Conservation (phyloP, 2,797 vertebrate genomes). For the Amazona finschi region DNA sequence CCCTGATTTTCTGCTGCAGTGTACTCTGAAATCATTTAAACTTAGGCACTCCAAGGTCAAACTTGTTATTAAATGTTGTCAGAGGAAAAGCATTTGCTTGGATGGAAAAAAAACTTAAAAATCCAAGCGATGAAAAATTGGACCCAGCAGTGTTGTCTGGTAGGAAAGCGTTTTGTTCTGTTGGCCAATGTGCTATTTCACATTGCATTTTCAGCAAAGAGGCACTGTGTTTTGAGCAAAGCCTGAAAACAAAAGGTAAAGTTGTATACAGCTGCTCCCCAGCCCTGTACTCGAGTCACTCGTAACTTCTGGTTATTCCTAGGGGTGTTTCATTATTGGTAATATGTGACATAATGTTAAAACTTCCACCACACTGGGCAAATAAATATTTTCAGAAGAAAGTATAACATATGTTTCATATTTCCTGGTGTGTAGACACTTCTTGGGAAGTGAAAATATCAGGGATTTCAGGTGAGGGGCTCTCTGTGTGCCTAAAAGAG, state of each 20-base stretch:
- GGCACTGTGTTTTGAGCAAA: background rate
- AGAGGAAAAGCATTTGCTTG: constrained; percentile 27
- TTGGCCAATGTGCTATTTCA: background rate
- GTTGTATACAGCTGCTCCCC: background rate
- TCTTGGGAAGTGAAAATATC: background rate
- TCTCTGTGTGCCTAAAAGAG: background rate
- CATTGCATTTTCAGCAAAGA: background rate
- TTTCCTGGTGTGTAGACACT: background rate
- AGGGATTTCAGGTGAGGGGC: background rate
- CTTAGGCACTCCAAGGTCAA: constrained; percentile 34
- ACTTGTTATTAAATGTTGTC: constrained; percentile 51
- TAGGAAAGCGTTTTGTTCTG: background rate
- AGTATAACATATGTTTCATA: background rate
- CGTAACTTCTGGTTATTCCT: background rate
- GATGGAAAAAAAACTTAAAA: background rate
- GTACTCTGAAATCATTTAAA: constrained; percentile 6
- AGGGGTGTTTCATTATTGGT: background rate
- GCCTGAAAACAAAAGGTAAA: background rate
- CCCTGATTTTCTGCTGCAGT: background rate
- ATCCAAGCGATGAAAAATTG: background rate
- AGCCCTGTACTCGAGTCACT: background rate
- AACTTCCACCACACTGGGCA: background rate
- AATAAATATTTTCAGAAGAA: background rate
- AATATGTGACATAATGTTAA: background rate
- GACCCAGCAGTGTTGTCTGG: background rate